Base-by-base conservation (phyloP, 2,797 vertebrate genomes). In the Crocidura indochinensis region DNA sequence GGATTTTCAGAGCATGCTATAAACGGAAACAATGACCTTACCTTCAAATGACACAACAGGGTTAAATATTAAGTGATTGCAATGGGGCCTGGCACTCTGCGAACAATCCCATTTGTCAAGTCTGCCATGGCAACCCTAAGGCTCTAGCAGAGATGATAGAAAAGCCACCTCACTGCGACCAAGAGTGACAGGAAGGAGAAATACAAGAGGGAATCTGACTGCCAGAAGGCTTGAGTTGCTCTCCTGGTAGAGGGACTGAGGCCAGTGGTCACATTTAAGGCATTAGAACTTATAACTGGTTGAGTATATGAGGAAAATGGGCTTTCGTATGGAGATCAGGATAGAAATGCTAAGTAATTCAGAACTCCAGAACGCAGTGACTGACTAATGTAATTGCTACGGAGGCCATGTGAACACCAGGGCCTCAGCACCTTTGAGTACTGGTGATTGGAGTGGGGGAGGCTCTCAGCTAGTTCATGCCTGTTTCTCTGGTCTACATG, bases 131-230 rank as follows among this genome's bases (percentile, higher is more conserved):
- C 51, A 82, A 38, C 69, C 51, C 12, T 26, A 22, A 26, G 69
- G n/a, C 71, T 74, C 68, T 53, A 38, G 51, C 82, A 79, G 68
- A 62, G 47, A 82, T 62, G 1, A 3, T 1, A 81, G 19, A 79
- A 92, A 89, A 62, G 20, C 9, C 17, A 27, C 8, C 38, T 72
- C 4, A 4, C 31, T 72, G 56, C 38, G 12, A 20, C 47, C 74
- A 60, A 89, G 69, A 87, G 84, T 56, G n/a, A 65, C 24, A 38
- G 12, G 15, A 65, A 72, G 38, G 64, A 69, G 79, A 87, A 68
- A 38, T 10, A 38, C 38, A 38, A 83, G 29, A 84, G 27, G 24
- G 22, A 65, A 44, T 38, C 38, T 51, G 49, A 67, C 11, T 49
- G 87, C 29, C 53, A 71, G 76, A 89, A 53, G 73, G 27, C 56